Conservation (phyloP, 2,888 invertebrate genomes). For the Ptilodon capucinus region DNA sequence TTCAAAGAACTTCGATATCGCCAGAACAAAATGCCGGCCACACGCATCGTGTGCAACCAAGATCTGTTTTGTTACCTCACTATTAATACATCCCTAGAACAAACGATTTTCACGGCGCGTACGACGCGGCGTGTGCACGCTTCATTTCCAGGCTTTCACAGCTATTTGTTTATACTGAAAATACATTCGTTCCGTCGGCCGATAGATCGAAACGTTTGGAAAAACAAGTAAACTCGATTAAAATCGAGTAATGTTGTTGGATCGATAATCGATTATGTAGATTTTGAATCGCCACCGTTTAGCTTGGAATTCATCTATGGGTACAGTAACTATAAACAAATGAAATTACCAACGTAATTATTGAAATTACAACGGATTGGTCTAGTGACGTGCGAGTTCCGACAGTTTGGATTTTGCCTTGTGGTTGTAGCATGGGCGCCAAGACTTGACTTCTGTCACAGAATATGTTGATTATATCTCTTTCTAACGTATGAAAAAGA, state of each 20-base stretch:
- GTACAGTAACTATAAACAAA: neutral
- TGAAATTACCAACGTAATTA: neutral
- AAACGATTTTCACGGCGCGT: conserved; percentile 65
- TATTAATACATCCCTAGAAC: conserved; percentile 55
- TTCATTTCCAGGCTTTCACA: conserved; percentile 44
- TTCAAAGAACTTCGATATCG: conserved; percentile 9
- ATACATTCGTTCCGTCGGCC: conserved; percentile 66
- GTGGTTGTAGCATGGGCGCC: too few relatives aligned
- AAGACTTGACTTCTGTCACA: too few relatives aligned
- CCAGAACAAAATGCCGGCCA: conserved; percentile 42
- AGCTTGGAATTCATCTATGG: too few relatives aligned
- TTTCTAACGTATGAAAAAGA: too few relatives aligned
- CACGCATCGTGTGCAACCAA: conserved; percentile 42
- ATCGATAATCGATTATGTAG: conserved; percentile 32
- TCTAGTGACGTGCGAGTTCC: too few relatives aligned
- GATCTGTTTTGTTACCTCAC: conserved; percentile 43
- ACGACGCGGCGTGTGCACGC: conserved; percentile 28
- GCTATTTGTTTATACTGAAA: conserved; percentile 68
- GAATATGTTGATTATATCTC: too few relatives aligned
- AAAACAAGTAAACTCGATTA: conserved; percentile 55
- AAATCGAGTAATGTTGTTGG: conserved; percentile 35
- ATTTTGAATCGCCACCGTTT: conserved; percentile 24
- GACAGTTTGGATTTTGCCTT: too few relatives aligned
- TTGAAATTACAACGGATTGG: too few relatives aligned
- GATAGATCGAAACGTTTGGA: conserved; percentile 59